Conservation (phyloP, 1,140 invertebrate species). For the Saccostrea cuccullata region DNA sequence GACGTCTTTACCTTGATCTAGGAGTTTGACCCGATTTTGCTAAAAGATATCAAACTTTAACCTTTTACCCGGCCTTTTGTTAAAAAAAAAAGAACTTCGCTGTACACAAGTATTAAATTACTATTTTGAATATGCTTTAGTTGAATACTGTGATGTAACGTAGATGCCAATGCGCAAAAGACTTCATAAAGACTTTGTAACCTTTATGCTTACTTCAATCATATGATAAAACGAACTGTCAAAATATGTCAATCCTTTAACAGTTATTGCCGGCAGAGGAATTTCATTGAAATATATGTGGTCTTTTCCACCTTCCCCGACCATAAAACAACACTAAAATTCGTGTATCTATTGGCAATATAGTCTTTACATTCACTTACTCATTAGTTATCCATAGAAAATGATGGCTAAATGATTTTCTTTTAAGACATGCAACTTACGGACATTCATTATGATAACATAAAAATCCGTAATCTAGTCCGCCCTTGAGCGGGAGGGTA, state of each 20-base stretch:
- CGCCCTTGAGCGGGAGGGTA: neutral
- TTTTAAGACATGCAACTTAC: neutral
- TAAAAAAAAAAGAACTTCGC: no score
- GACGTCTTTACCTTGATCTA: no score
- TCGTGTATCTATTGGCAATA: neutral
- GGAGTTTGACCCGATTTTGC: no score
- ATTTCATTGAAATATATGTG: slow-evolving; percentile 18
- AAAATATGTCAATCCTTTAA: neutral
- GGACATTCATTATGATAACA: neutral
- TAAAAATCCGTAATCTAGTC: neutral
- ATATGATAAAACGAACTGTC: no score
- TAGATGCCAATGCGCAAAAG: no score
- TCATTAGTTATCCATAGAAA: slow-evolving; percentile 10
- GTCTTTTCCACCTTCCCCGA: neutral
- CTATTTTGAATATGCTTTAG: neutral
- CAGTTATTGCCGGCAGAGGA: neutral
- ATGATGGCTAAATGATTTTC: neutral
- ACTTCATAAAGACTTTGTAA: no score
- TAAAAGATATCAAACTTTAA: no score
- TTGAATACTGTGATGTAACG: no score
- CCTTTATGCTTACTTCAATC: no score
- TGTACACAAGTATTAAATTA: neutral
- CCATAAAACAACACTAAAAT: slow-evolving; percentile 13
- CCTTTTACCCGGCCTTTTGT: no score
- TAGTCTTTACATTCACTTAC: neutral